A percentile compares a stretch with the other conserved stretches of the same genome.
Conservation (phyloP, 2,888 invertebrate species). For the Serripes groenlandicus region DNA sequence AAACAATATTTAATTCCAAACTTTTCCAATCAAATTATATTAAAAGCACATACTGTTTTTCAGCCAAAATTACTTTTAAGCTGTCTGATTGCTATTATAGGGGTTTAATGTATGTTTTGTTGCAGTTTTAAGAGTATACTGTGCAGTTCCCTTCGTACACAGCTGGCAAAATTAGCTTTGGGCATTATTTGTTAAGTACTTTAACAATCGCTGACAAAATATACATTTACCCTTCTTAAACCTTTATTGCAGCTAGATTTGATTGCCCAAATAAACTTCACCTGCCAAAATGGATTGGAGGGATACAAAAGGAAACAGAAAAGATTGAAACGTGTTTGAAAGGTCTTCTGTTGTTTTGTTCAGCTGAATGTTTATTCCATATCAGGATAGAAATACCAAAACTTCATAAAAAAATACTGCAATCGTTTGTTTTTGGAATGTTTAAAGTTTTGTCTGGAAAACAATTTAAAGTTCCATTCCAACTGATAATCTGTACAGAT, state of each 20-base stretch:
- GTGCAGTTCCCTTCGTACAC: too few species aligned
- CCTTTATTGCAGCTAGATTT: neutral
- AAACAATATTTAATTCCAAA: too few species aligned
- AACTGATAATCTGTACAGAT: neutral
- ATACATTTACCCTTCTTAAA: too few species aligned
- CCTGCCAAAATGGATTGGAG: neutral
- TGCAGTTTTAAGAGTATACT: too few species aligned
- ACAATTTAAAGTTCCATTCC: neutral
- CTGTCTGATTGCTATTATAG: too few species aligned
- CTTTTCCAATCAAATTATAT: too few species aligned
- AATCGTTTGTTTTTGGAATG: neutral
- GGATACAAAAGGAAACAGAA: conserved; percentile 1
- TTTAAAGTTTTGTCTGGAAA: neutral
- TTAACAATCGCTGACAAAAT: too few species aligned
- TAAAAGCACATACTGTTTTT: too few species aligned
- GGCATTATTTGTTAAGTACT: too few species aligned
- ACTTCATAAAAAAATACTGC: neutral
- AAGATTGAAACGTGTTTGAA: neutral
- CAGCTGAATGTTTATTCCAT: neutral
- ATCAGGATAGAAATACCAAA: neutral
- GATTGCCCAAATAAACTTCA: neutral
- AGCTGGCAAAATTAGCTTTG: too few species aligned
- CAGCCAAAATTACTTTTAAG: too few species aligned
- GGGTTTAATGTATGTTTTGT: too few species aligned
- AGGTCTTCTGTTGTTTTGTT: neutral